These are phyloP conservation scores for Calameuta idolon DNA, from an alignment of 2,888 invertebrate genomes.

Conservation along the genomic window DNA sequence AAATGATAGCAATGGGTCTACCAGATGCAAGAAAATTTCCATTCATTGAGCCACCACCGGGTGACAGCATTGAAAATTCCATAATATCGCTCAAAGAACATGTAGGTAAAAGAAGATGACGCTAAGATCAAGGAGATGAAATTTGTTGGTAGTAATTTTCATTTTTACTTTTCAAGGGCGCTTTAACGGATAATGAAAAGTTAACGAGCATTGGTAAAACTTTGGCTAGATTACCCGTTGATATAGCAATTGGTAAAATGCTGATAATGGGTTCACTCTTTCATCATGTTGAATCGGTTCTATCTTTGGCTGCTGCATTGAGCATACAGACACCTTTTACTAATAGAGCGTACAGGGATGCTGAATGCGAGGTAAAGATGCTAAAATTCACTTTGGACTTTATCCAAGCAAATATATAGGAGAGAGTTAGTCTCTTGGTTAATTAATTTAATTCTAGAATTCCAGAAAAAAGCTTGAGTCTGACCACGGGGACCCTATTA, in stretches of 20 bases:
- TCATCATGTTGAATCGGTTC: constrained; percentile 86
- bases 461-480: constrained; percentile 86
- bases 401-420: not conserved
- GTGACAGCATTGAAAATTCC: constrained; percentile 87
- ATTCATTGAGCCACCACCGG: constrained; percentile 92
- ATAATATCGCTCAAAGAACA: constrained; percentile 89
- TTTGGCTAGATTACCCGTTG: constrained; percentile 91
- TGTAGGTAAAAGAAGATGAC: constrained; percentile 66
- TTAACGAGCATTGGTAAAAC: constrained; percentile 89
- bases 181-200: constrained; percentile 82
- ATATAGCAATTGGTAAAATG: constrained; percentile 96
- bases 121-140: not conserved
- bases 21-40: constrained; percentile 93
- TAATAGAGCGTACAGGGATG: constrained; percentile 86
- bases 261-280: constrained; percentile 92
- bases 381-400: constrained; percentile 8
- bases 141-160: constrained; percentile 9
- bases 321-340: constrained; percentile 96
- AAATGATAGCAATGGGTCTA: constrained; percentile 95
- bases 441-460: constrained; percentile 66
- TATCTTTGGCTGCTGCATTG: constrained; percentile 90
- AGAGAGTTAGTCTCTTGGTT: constrained; percentile 1
- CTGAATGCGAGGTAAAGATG: constrained; percentile 78
- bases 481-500: constrained; percentile 95
- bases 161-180: constrained; percentile 72